phyloP scores from a whole-genome alignment of 2,888 invertebrate species.

The Lydus trimaculatus region DNA sequence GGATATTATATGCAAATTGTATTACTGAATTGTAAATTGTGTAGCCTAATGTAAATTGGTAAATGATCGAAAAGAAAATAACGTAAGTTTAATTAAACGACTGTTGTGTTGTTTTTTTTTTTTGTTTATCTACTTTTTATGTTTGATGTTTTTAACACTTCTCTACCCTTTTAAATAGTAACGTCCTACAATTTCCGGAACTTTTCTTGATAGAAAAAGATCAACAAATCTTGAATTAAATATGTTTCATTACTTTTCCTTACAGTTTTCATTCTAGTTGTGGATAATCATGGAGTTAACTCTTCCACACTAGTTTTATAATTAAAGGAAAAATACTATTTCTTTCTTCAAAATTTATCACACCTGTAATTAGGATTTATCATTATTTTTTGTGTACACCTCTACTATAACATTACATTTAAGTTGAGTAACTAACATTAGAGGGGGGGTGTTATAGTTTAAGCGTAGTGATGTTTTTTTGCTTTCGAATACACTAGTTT shows the following conservation, averaged over 20 bases:
- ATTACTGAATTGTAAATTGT: slow-evolving; percentile 2
- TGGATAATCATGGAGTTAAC: slow-evolving; percentile 14
- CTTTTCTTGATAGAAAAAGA: background rate
- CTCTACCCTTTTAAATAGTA: background rate
- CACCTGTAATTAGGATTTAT: too few relatives aligned
- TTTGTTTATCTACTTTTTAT: background rate
- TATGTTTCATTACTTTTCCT: background rate
- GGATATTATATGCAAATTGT: slow-evolving; percentile 8
- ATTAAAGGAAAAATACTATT: background rate
- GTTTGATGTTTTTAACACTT: background rate
- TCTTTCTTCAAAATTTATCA: background rate
- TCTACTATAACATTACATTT: background rate
- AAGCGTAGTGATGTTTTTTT: too few relatives aligned
- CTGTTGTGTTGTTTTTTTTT: background rate
- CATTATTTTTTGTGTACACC: too few relatives aligned
- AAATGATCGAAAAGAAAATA: background rate
- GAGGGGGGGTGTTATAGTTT: too few relatives aligned
- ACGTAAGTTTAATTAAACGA: background rate
- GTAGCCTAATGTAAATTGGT: slow-evolving; percentile 6
- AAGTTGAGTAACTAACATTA: too few relatives aligned
- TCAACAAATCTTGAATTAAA: slow-evolving; percentile 15
- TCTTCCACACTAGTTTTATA: background rate
- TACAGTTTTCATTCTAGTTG: background rate
- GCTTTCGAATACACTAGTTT: too few relatives aligned
- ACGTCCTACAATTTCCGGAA: background rate